Base-by-base conservation (phyloP, 2,888 invertebrate genomes). In the Malthinus flaveolus region DNA sequence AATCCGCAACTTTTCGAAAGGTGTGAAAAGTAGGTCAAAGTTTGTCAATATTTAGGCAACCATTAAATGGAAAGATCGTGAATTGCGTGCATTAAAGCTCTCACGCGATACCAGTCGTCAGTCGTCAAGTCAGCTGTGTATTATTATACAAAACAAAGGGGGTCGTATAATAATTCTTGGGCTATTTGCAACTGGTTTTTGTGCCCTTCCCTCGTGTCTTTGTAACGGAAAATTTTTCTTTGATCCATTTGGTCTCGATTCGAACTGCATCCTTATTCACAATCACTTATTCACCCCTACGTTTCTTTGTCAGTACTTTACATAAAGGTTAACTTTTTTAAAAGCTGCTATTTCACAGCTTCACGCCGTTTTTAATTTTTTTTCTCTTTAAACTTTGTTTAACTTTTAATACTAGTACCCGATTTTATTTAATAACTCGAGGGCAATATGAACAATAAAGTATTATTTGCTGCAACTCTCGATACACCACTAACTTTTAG, bases 41-140 rank as follows among this genome's bases (percentile, higher is more conserved):
- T 57, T 55, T 58, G 64, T 66, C 64, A 64, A 66, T 66, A 66
- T 66, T 66, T 64, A 61, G 66, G 63, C 56, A 64, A 57, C 59
- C 63, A 57, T 57, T 61, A 61, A 61, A 61, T 45, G 56, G 56
- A 54, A 61, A 56, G 47, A 57, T 49, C 50, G 59, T 61, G 52
- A 47, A 56, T 61, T 57, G 61, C 61, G 61, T 61, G 61, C 57
- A 56, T 53, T 60, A 57, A 49, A 34, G 35, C 57, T 54, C 57
- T 57, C 61, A 61, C 61, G 61, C 61, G 56, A 61, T 61, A 33
- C 45, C 42, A 57, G 54, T 46, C 47, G 49, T 53, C 42, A 57
- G 54, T 46, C 47, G 49, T 53, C 61, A 61, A 61, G 61, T 61
- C 57, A 61, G 61, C 54, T 57, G 57, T 54, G 39, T 42, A 42